Evolutionary conservation across 2,113 vertebrate genomes (phyloP).

Genomic region (Dicentrarchus labrax): DNA sequence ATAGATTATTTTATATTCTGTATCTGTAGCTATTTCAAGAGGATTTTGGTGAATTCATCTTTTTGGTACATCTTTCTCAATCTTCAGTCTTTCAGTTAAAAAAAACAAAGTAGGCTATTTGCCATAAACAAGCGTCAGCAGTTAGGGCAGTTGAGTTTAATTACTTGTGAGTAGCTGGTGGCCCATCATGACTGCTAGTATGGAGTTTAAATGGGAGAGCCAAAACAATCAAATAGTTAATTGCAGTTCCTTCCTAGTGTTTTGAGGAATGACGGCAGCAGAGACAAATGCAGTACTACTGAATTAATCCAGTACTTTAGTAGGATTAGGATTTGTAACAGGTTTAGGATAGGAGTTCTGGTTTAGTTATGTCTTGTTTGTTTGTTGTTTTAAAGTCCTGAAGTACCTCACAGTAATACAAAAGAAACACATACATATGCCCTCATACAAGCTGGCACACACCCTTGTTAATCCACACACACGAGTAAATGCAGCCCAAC

Average conservation of each 20-base stretch:
- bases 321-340: slow-evolving; percentile 13
- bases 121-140: neutral
- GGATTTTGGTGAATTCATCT: neutral
- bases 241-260: neutral
- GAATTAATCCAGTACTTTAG: slow-evolving; percentile 16
- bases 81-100: neutral
- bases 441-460: neutral
- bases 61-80: too few relatives aligned
- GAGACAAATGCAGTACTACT: slow-evolving; percentile 7
- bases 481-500: neutral
- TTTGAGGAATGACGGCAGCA: slow-evolving; percentile 3
- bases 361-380: slow-evolving; percentile 22
- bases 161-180: neutral
- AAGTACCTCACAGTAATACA: slow-evolving; percentile 2
- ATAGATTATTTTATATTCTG: neutral
- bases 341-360: neutral
- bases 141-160: neutral
- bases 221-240: slow-evolving; percentile 4
- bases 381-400: slow-evolving; percentile 3
- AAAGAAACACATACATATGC: neutral
- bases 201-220: neutral
- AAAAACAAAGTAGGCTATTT: neutral
- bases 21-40: neutral
- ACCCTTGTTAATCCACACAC: slow-evolving; percentile 12
- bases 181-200: neutral